phyloP scores from a whole-genome alignment of 2,888 invertebrate species.

The Atethmia centrago region DNA sequence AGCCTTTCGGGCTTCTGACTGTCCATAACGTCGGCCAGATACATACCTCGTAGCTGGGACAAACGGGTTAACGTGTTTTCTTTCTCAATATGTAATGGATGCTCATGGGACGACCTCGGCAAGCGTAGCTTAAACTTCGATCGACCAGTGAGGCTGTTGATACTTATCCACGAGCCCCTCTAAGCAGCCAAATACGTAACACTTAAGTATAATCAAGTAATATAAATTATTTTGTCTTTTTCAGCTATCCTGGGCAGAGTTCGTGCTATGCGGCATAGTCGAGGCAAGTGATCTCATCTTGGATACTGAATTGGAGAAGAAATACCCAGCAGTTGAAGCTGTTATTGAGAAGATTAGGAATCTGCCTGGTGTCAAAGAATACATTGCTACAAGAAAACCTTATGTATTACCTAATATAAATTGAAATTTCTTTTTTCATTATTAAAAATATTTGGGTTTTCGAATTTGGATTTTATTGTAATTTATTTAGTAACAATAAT shows the following conservation, averaged over 20 bases:
- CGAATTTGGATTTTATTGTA: background rate
- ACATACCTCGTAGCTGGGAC: too few relatives aligned
- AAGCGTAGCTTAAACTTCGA: background rate
- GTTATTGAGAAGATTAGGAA: conserved; percentile 74
- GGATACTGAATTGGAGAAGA: conserved; percentile 74
- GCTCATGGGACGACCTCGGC: background rate
- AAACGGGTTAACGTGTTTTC: too few relatives aligned
- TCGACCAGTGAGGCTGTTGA: too few relatives aligned
- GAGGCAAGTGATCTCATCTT: conserved; percentile 78
- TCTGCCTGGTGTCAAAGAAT: conserved; percentile 82
- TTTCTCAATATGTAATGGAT: too few relatives aligned
- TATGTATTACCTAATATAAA: conserved; percentile 24
- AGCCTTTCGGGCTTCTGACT: too few relatives aligned
- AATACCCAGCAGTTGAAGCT: conserved; percentile 75
- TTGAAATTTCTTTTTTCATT: background rate
- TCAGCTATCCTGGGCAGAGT: conserved; percentile 85
- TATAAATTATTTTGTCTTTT: conserved; percentile 21
- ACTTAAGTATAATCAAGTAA: background rate
- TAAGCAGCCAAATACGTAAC: background rate
- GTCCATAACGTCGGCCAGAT: too few relatives aligned
- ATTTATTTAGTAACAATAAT: background rate
- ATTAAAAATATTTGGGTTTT: background rate
- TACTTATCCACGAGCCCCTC: background rate
- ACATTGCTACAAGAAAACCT: conserved; percentile 74
- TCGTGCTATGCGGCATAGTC: conserved; percentile 79